Evolutionary conservation across 2,113 vertebrate species (phyloP), one percentile per base, ranked within the genome.

Genomic region (Paradisaea rubra): DNA sequence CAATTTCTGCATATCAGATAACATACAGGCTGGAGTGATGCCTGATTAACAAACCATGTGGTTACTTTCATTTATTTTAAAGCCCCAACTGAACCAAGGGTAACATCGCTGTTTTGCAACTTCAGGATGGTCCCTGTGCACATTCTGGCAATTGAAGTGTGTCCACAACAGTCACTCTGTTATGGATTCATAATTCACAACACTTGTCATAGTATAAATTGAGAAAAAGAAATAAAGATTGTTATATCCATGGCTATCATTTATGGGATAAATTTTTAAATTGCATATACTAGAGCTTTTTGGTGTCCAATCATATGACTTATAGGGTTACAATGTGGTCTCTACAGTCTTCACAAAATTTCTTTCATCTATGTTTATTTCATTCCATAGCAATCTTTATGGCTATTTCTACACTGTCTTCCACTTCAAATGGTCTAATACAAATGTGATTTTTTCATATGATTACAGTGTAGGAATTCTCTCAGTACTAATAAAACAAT

Each of bases 1-100:
- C 79, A 56, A 35, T 79, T 93, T 94, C 39, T 76, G 65, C 70
- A 92, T 85, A 86, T 96, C 77, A 91, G 37, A 66, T 47, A 63
- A 91, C 77, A 86, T 33, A 86, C 92, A 90, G 44, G 28, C 28
- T 84, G 60, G 41, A 94, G 28, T 49, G 11, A 64, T n/a, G 23
- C 49, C 65, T 84, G 81, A 88, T 56, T 76, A 87, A 69, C 35
- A 59, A 93, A 73, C 5, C 3, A 13, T 9, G 8, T 95, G 11
- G 59, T 44, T 59, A 59, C 27, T 61, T 78, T 81, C 47, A 81
- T 64, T 74, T 60, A 76, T 80, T 88, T 84, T 74, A 81, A 92
- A 86, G 39, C 33, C 35, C 33, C 30, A 37, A 15, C 8, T 88
- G 23, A 93, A 95, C 80, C 13, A 45, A 18, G 54, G 64, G 41